phyloP scores from a whole-genome alignment of 2,113 vertebrate species.

The Paracanthobrama guichenoti region DNA sequence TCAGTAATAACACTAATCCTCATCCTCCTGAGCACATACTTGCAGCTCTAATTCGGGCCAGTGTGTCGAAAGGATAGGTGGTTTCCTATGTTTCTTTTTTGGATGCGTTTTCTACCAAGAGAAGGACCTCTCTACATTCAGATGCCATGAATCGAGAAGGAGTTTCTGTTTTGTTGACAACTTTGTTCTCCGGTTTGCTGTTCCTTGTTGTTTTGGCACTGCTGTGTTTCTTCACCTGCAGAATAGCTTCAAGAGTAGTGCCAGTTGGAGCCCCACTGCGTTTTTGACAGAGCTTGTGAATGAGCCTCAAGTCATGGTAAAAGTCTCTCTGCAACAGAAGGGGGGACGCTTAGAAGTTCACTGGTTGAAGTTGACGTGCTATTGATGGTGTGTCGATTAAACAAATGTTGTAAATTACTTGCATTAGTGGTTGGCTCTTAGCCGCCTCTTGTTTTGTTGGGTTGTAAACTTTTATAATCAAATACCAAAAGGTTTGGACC shows the following conservation, averaged over 20 bases:
- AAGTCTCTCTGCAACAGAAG: background rate
- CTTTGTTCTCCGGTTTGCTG: constrained; percentile 58
- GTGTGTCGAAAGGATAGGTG: background rate
- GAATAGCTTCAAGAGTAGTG: constrained; percentile 67
- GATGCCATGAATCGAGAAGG: constrained; percentile 59
- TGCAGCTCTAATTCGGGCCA: background rate
- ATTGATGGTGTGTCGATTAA: background rate
- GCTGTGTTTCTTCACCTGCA: constrained; percentile 77
- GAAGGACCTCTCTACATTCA: background rate
- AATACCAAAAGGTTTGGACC: background rate
- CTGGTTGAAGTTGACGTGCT: background rate
- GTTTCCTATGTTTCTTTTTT: background rate
- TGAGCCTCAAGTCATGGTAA: constrained; percentile 31
- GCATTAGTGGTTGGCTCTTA: background rate
- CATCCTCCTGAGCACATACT: background rate
- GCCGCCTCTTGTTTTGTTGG: background rate
- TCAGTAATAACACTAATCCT: constrained; percentile 53
- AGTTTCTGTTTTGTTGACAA: constrained; percentile 61
- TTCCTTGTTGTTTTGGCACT: constrained; percentile 65
- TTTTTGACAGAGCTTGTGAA: constrained; percentile 59
- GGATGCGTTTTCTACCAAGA: background rate
- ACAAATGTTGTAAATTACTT: background rate
- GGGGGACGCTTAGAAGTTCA: background rate
- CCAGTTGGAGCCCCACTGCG: constrained; percentile 66
- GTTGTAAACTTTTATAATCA: background rate